Evolutionary conservation across 2,888 invertebrate species (phyloP).

Genomic region (Cartodere bifasciata): DNA sequence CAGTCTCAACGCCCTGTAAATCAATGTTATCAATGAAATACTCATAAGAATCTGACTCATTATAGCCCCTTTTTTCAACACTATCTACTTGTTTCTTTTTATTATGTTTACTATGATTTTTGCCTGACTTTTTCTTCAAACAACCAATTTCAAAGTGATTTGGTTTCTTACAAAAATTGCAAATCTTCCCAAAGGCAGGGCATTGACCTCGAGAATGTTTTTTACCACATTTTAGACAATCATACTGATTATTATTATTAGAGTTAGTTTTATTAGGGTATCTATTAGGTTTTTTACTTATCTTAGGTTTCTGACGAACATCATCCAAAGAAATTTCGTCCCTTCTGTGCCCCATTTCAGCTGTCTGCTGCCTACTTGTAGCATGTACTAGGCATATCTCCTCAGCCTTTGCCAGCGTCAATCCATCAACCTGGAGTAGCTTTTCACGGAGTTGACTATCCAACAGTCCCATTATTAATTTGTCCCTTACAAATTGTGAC

Average conservation of each 20-base stretch:
- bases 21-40: too few relatives aligned
- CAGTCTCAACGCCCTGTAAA: too few relatives aligned
- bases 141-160: slow-evolving; percentile 6
- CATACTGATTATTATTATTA: not conserved
- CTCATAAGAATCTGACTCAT: too few relatives aligned
- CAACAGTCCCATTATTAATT: slow-evolving; percentile 5
- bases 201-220: slow-evolving; percentile 2
- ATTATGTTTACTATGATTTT: too few relatives aligned
- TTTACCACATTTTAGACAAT: slow-evolving; percentile 5
- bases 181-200: slow-evolving; percentile 4
- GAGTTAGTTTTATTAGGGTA: slow-evolving; percentile 3
- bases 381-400: slow-evolving; percentile 2
- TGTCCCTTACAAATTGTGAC: slow-evolving; percentile 5
- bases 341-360: too few relatives aligned
- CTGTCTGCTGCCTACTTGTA: slow-evolving; percentile 1
- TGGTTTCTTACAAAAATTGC: slow-evolving; percentile 2
- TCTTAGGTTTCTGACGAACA: not conserved
- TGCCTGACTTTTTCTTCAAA: too few relatives aligned
- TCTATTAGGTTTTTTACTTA: slow-evolving; percentile 1
- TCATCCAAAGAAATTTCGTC: slow-evolving; percentile 2
- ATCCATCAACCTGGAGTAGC: too few relatives aligned
- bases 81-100: too few relatives aligned
- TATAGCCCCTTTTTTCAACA: too few relatives aligned
- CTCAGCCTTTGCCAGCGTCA: slow-evolving; percentile 2
- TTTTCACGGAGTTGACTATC: slow-evolving; percentile 6